Evolutionary conservation across 2,888 invertebrate species (phyloP), one percentile per base, ranked within the genome.

Genomic region (Lamellibrachia columna): DNA sequence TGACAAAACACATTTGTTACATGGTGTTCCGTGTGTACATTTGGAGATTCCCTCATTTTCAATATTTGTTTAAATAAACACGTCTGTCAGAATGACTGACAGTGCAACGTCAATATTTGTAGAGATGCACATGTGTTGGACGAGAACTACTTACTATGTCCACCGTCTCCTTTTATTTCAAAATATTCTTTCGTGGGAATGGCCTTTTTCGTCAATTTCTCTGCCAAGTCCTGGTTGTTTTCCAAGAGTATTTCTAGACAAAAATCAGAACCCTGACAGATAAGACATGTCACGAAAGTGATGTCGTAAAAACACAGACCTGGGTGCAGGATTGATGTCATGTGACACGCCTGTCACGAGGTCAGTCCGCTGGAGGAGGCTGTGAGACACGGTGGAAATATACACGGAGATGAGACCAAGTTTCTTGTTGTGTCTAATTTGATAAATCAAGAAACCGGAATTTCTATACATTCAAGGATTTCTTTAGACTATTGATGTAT

Each of bases 141-240:
- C 11, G n/a, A 15, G n/a, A 91, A 9, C 52, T 55, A 92, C 95
- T 95, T 93, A 95, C 95, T 94, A 52, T 94, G 93, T 90, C 92
- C 93, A 0, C 98, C 98, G 90, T 98, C 98, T 94, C 99, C 98
- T 97, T 98, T 98, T 4, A 99, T 98, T 0, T 98, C 98, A 96
- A 99, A 98, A 3, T 98, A 98, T 95, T 98, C 98, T 0, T 98
- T 97, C 94, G 98, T 98, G 0, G 99, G 99, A 96, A 99, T 97
- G 0, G 99, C 99, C 96, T 98, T 98, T 92, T 97, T 97, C 0
- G 97, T 97, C 92, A 98, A 97, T 93, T 97, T 97, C 97, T 97
- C 96, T 97, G 98, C 96, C 98, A 98, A 97, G 53, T 97, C 93
- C 97, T 97, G 91, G 98, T 99, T 99, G 95, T 98, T 98, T 96